These are phyloP conservation scores for Euwallacea similis DNA, from an alignment of 1,140 invertebrate species.

Conservation along the genomic window DNA sequence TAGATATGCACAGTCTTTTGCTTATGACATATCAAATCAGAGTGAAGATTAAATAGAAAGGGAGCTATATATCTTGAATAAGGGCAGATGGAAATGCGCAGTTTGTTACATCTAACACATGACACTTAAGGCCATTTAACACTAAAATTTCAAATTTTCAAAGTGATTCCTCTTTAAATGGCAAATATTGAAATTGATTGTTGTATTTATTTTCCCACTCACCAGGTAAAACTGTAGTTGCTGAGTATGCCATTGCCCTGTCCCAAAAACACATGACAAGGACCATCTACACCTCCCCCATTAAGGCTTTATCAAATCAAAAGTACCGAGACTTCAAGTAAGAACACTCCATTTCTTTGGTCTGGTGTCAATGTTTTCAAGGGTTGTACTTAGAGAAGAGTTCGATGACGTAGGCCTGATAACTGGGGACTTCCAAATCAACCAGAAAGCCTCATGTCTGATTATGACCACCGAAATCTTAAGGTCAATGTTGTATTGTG, in stretches of 20 bases:
- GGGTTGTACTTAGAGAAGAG: conserved; percentile 59
- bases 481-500: conserved; percentile 95
- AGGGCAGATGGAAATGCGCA: too few relatives aligned
- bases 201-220: neutral
- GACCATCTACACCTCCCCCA: conserved; percentile 98
- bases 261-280: conserved; percentile 91
- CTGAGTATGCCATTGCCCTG: conserved; percentile 97
- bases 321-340: conserved; percentile 97
- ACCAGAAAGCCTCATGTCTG: conserved; percentile 89
- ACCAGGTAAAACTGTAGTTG: conserved; percentile 89
- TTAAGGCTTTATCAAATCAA: conserved; percentile 99
- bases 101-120: too few relatives aligned
- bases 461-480: conserved; percentile 99
- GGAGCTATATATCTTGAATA: too few relatives aligned
- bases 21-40: too few relatives aligned
- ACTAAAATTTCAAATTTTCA: too few relatives aligned
- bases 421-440: conserved; percentile 96
- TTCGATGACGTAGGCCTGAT: conserved; percentile 94
- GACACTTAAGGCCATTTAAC: too few relatives aligned
- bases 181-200: neutral
- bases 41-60: too few relatives aligned
- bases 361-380: conserved; percentile 71
- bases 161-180: too few relatives aligned
- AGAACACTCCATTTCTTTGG: conserved; percentile 45
- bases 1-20: too few relatives aligned